These are phyloP conservation scores for Lasioglossum calceatum DNA, from an alignment of 2,888 invertebrate species.

Conservation along the genomic window DNA sequence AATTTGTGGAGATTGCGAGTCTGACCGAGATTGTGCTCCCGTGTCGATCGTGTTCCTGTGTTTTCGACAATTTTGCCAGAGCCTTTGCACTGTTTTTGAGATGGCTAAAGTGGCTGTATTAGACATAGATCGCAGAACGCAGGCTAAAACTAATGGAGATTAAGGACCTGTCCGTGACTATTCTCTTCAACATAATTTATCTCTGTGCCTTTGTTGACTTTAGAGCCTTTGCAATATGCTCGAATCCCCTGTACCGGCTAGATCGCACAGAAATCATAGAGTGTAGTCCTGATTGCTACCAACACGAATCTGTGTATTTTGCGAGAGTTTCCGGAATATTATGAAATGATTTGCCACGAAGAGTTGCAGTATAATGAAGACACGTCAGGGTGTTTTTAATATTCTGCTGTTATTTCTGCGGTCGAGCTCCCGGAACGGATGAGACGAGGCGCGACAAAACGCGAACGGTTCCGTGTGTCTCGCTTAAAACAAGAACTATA, in stretches of 20 bases:
- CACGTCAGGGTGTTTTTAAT: not conserved
- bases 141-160: not conserved
- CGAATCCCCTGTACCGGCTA: too few relatives aligned
- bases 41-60: not conserved
- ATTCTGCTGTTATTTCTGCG: not conserved
- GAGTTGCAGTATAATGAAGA: not conserved
- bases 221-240: not conserved
- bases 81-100: not conserved
- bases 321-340: not conserved
- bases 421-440: not conserved
- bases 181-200: not conserved
- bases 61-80: not conserved
- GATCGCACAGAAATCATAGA: too few relatives aligned
- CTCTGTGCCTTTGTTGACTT: not conserved
- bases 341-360: not conserved
- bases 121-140: not conserved
- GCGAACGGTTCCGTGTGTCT: not conserved
- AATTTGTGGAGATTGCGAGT: not conserved
- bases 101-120: not conserved
- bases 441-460: not conserved
- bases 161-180: not conserved
- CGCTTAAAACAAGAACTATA: conserved; percentile 2
- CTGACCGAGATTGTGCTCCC: not conserved
- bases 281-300: too few relatives aligned
- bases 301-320: not conserved